Evolutionary conservation across 2,888 invertebrate species (phyloP).

Genomic region (Rotaria macrura): DNA sequence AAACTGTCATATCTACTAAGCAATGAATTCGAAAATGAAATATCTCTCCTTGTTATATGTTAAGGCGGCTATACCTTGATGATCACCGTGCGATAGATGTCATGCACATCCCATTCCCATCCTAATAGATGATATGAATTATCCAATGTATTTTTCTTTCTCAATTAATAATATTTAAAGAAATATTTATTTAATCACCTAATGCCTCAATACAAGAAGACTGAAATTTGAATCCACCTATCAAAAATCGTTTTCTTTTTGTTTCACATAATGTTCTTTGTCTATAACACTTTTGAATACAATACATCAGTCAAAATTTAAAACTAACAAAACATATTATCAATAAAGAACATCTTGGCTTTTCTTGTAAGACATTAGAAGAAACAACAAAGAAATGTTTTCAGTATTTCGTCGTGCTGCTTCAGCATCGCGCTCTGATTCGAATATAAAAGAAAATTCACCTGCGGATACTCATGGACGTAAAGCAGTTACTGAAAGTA

Average conservation of each 20-base stretch:
- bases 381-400: not conserved
- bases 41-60: no score
- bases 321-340: not conserved
- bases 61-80: no score
- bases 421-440: not conserved
- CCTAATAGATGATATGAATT: not conserved
- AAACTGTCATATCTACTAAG: no score
- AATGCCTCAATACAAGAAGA: not conserved
- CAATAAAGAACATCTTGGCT: no score
- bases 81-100: not conserved
- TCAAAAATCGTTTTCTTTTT: not conserved
- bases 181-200: not conserved
- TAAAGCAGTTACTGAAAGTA: not conserved
- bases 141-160: no score
- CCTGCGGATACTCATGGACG: no score
- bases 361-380: no score
- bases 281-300: not conserved
- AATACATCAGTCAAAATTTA: not conserved
- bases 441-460: not conserved
- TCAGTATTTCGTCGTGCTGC: not conserved
- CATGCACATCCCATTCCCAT: not conserved
- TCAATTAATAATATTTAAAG: not conserved
- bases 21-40: no score
- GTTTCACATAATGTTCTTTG: not conserved
- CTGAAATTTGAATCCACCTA: not conserved